Percentiles rank a stretch among this genome's conserved stretches.
Conservation (phyloP, 2,888 invertebrate genomes). For the Odontomyia ornata region DNA sequence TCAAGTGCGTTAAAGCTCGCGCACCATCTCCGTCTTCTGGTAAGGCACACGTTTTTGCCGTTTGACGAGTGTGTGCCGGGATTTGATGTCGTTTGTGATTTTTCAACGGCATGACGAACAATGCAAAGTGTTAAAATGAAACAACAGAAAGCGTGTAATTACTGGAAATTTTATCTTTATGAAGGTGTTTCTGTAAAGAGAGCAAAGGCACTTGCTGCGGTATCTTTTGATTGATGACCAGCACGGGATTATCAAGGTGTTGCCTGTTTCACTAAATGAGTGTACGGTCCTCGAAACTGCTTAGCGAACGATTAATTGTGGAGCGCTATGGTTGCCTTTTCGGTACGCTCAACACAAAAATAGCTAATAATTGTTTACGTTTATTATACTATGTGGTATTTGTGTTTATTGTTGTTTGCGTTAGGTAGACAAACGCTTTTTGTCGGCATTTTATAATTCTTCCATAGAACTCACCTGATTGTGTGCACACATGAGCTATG, state of each 20-base stretch:
- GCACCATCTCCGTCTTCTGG: not conserved
- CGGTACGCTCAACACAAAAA: conserved; percentile 17
- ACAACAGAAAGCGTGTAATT: conserved; percentile 32
- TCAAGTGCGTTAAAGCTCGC: not conserved
- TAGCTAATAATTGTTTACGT: conserved; percentile 37
- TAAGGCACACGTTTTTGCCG: not conserved
- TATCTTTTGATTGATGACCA: conserved; percentile 43
- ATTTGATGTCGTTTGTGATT: not conserved
- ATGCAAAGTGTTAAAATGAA: conserved; percentile 9
- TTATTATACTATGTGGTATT: conserved; percentile 31
- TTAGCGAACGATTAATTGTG: conserved; percentile 17
- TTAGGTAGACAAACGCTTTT: conserved; percentile 41
- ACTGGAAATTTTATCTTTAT: conserved; percentile 36
- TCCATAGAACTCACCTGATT: conserved; percentile 30
- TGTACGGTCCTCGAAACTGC: conserved; percentile 10
- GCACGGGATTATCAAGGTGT: conserved; percentile 26
- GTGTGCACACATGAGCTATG: not conserved
- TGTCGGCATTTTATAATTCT: conserved; percentile 39
- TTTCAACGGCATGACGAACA: not conserved
- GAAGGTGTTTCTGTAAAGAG: conserved; percentile 32
- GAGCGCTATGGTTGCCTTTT: conserved; percentile 25
- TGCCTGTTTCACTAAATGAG: not conserved
- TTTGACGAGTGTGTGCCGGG: not conserved
- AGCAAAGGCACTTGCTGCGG: conserved; percentile 16
- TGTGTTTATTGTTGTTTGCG: conserved; percentile 41